Base-by-base conservation (phyloP, 2,113 vertebrate species). In the Maccullochella peelii region DNA sequence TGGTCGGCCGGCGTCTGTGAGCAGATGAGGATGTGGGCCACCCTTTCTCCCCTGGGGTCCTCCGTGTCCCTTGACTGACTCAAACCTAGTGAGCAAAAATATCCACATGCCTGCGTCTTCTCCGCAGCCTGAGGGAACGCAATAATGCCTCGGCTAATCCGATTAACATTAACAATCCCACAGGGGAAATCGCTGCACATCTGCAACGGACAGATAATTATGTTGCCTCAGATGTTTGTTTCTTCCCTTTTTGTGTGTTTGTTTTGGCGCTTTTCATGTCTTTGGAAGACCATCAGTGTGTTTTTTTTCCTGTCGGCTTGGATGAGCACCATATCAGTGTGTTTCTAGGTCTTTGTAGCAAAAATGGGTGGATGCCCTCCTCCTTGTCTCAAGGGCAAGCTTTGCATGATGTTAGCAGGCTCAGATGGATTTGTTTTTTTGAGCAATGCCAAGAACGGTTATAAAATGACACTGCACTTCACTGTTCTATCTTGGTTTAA, bases 171-270 rank as follows among this genome's bases (percentile, higher is more conserved):
- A 95, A 92, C 93, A 85, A 89, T 93, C 92, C 95, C 94, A 83
- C 80, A 80, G 94, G 94, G 93, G 90, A 91, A 89, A 93, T 93
- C 87, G 59, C 79, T 58, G 88, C 93, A 90, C 93, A 95, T 95
- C 94, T 96, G 95, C 94, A 93, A 73, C n/a, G 16, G 67, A 80
- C 90, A 90, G 95, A 95, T 95, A 95, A 95, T 95, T 91, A 93
- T 50, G 81, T 85, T 52, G 86, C 88, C 88, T 94, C 91, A 91
- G 82, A 94, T 93, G 91, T 91, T 93, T 93, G 72, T 88, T 88
- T 86, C 54, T 83, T 80, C 86, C 67, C 80, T 76, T 82, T 77
- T 84, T 86, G 75, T 44, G 36, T 78, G 66, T 67, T 77, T 85
- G 69, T 86, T 83, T 82, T 77, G 63, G 12, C 23, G 47, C 63